Base-by-base conservation (phyloP, 1,140 invertebrate genomes). In the Dendrolimus kikuchii region DNA sequence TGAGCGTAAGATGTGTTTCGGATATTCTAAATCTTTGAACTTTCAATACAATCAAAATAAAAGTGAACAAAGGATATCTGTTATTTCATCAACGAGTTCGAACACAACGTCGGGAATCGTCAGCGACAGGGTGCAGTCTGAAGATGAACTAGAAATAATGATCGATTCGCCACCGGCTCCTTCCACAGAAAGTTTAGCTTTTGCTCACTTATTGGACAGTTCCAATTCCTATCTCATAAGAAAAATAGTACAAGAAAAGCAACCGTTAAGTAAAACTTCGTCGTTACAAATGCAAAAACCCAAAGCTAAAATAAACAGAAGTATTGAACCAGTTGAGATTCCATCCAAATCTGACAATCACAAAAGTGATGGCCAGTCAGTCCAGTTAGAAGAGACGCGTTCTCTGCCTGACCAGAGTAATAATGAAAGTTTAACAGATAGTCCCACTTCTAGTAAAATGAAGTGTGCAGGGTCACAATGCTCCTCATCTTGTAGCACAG, bases 71-170 rank as follows among this genome's bases (percentile, higher is more conserved):
- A 89, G 95, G 59, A 94, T 96, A 71, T 98, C 96, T 10, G 94
- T 98, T 7, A 96, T 98, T 71, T 97, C 95, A n/a, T 78, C 81
- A 5, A 95, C 95, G 40, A 97, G 95, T 57, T 98, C 96, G 4
- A 98, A 97, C 71, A 98, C 96, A 41, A 98, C 96, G 4, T 97
- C 96, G 5, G 96, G 96, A 46, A 98, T 98, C 57, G 96, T 97
- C 6, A 98, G 96, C 76, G 96, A 98, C 81, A 91, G 95, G 59
- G 95, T 98, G 47, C 95, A 97, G 78, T 97, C 95, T 50, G 93
- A 98, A 82, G 96, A 98, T 79, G 96, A 97, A 81, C 89, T 95
- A 55, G 95, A 96, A 86, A 95, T 94, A 43, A 93, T 93, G 90
- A 93, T 93, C 43, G 93, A 93, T 55, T 91, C 92, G 44, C 92